Conservation (phyloP, 2,113 vertebrate species). For the Saccopteryx bilineata region DNA sequence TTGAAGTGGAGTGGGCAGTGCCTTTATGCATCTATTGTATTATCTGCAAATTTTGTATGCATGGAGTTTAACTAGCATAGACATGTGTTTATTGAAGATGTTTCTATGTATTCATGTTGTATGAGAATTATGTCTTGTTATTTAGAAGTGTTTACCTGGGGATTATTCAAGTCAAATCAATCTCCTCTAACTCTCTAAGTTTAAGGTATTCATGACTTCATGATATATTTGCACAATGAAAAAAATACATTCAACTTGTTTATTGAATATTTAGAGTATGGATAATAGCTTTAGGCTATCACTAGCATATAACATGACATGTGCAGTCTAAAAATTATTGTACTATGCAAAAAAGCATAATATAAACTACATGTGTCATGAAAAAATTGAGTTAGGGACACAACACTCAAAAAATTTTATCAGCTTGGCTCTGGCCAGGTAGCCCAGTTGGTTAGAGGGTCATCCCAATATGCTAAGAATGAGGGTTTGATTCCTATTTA, state of each 20-base stretch:
- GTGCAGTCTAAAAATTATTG: not conserved
- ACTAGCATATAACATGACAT: not conserved
- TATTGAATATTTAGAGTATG: not conserved
- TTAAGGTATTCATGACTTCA: not conserved
- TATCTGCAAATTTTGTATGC: conserved; percentile 66
- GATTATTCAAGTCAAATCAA: not conserved
- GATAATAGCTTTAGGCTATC: not conserved
- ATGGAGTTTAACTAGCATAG: conserved; percentile 61
- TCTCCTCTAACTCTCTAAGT: not conserved
- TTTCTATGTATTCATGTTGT: conserved; percentile 38
- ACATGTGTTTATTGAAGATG: conserved; percentile 63
- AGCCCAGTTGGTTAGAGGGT: too few species aligned
- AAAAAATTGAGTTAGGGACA: not conserved
- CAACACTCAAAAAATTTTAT: not conserved
- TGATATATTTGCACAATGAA: not conserved
- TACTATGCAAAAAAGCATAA: not conserved
- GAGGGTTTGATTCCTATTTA: too few species aligned
- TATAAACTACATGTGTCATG: not conserved
- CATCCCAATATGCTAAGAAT: too few species aligned
- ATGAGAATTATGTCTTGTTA: not conserved
- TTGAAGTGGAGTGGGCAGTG: not conserved
- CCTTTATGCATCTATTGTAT: not conserved
- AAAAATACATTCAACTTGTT: not conserved
- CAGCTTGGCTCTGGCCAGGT: too few species aligned
- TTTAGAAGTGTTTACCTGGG: not conserved